phyloP scores from a whole-genome alignment of 2,113 vertebrate species.

The Stegastes partitus region DNA sequence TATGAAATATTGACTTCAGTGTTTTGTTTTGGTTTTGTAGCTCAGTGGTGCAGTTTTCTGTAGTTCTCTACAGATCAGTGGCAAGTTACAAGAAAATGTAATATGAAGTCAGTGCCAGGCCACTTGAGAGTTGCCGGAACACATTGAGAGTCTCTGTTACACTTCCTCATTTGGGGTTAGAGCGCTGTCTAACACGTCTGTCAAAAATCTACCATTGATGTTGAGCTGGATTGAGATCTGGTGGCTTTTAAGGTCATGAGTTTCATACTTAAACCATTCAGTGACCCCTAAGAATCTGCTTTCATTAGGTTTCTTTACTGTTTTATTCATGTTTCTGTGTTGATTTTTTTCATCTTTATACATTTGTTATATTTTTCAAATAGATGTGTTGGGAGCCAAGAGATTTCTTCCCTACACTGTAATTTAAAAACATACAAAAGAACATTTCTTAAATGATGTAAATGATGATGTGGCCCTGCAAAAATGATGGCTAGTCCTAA shows the following conservation, averaged over 20 bases:
- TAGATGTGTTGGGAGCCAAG: background rate
- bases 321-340: background rate
- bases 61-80: background rate
- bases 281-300: background rate
- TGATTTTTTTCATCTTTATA: background rate
- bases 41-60: background rate
- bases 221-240: background rate
- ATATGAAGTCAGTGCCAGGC: background rate
- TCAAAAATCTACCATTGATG: background rate
- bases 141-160: background rate
- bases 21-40: too few species aligned
- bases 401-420: background rate
- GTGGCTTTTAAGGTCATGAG: background rate
- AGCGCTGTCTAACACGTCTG: background rate
- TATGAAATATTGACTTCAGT: background rate
- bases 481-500: background rate
- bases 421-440: background rate
- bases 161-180: background rate
- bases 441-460: background rate
- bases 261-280: background rate
- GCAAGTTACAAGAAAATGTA: background rate
- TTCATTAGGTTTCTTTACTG: background rate
- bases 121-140: background rate
- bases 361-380: background rate
- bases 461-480: background rate